A percentile compares a stretch with the other conserved stretches of the same genome.
phyloP scores from a whole-genome alignment of 2,797 vertebrate species.

The Neopelma chrysocephalum region DNA sequence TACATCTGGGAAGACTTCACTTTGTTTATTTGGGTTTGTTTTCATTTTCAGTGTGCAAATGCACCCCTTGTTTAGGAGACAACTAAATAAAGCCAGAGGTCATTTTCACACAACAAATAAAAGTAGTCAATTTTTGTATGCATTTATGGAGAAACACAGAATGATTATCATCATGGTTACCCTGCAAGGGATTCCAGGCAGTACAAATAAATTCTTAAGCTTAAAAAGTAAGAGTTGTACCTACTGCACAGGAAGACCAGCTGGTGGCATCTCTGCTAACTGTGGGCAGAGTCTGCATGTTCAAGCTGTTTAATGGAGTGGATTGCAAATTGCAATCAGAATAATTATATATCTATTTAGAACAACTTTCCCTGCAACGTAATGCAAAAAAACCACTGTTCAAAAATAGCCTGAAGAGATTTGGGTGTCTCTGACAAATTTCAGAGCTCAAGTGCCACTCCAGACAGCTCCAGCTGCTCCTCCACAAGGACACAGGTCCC shows the following conservation, averaged over 20 bases:
- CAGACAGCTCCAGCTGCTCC: neutral
- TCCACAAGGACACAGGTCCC: neutral
- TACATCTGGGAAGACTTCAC: neutral
- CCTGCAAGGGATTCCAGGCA: neutral
- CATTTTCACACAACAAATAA: neutral
- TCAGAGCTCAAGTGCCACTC: neutral
- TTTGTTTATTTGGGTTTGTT: neutral
- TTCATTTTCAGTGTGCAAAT: neutral
- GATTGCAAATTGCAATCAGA: neutral
- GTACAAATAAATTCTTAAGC: neutral
- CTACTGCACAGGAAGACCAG: neutral
- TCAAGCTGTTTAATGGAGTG: neutral
- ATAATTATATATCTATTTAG: neutral
- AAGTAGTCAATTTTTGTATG: neutral
- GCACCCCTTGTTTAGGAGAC: neutral
- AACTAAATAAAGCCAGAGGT: neutral
- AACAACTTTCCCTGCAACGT: neutral
- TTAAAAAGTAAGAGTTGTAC: neutral
- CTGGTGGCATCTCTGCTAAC: neutral
- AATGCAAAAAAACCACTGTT: neutral
- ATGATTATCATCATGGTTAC: neutral
- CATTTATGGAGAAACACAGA: neutral
- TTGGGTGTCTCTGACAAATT: neutral
- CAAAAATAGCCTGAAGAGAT: constrained; percentile 16
- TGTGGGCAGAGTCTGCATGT: neutral